A percentile compares a stretch with the other conserved stretches of the same genome.
Evolutionary conservation across 2,113 vertebrate species (phyloP).

Genomic region (Atractosteus spatula): DNA sequence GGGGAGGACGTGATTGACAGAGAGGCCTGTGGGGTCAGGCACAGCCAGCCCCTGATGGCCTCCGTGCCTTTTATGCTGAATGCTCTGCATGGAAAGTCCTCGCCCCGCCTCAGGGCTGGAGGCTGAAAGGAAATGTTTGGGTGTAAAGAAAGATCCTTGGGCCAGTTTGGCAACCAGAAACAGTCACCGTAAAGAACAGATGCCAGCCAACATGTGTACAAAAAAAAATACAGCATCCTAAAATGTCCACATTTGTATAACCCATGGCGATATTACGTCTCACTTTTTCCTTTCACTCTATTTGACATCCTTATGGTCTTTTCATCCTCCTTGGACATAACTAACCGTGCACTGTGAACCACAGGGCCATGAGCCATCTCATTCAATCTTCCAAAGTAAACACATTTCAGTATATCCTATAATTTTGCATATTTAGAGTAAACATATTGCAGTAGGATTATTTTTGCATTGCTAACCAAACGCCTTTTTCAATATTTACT

Average conservation of each 20-base stretch:
- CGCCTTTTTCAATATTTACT: too few relatives aligned
- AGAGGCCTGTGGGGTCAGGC: slow-evolving; percentile 72
- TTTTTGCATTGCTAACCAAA: too few relatives aligned
- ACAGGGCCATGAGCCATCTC: too few relatives aligned
- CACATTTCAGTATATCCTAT: too few relatives aligned
- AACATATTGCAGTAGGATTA: too few relatives aligned
- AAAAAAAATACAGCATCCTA: background rate
- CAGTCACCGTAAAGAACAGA: slow-evolving; percentile 58
- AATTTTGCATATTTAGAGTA: too few relatives aligned
- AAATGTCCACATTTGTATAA: background rate
- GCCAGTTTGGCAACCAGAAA: slow-evolving; percentile 74
- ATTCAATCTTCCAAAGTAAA: too few relatives aligned
- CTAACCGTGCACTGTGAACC: too few relatives aligned
- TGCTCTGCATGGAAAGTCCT: slow-evolving; percentile 51
- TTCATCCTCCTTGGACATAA: background rate
- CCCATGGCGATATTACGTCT: background rate
- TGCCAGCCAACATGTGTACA: slow-evolving; percentile 34
- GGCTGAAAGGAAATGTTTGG: slow-evolving; percentile 76
- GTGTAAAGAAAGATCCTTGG: slow-evolving; percentile 75
- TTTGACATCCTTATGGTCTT: background rate
- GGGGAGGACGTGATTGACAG: slow-evolving; percentile 77
- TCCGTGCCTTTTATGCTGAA: slow-evolving; percentile 36
- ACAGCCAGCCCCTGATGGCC: slow-evolving; percentile 65
- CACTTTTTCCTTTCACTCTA: background rate
- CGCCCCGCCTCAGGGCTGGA: slow-evolving; percentile 73